Base-by-base conservation (phyloP, 2,888 invertebrate species). In the Erpobdella octoculata region DNA sequence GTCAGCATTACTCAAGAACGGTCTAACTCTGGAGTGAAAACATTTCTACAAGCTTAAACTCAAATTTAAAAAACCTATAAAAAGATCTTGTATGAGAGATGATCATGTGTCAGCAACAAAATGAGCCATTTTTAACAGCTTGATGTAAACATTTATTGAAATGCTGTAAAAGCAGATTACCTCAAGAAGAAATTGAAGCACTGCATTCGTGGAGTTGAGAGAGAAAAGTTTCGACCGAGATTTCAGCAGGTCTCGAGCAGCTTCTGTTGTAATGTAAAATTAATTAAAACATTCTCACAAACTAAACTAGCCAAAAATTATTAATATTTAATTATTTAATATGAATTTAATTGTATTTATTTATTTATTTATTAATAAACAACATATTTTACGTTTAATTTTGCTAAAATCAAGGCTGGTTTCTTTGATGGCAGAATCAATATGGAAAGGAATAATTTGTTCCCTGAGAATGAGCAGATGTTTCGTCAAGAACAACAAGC, bases 361-460 rank as follows among this genome's bases (percentile, higher is more conserved):
- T 41, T 41, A 41, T 41, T 41, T 12, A 41, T 41, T 41, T 12
- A 12, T 41, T 12, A 12, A n/a, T 12, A 64, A 33, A 64, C n/a
- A 64, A 41, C 41, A 41, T 12, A n/a, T n/a, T n/a, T n/a, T n/a
- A 66, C 93, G 90, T 84, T 90, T 94, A 69, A 95, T 88, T 82
- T 92, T 92, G 76, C 91, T 92, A 78, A 96, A 95, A 84, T 97
- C 97, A 75, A 98, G 83, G 25, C 90, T 89, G 6, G 93, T 93
- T 83, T 98, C 97, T 80, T 91, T 92, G 0, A 94, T 88, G 37
- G 80, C 78, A 73, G 83, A 83, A 73, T 83, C 96, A 9, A 93
- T 92, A 83, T 96, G 93, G 81, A 97, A 98, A 0, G 98, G 97
- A 0, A 96, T 93, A 36, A 97, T 97, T 83, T 98, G 98, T 81